Evolutionary conservation across 2,797 vertebrate genomes (phyloP).

Genomic region (Pygocentrus nattereri): DNA sequence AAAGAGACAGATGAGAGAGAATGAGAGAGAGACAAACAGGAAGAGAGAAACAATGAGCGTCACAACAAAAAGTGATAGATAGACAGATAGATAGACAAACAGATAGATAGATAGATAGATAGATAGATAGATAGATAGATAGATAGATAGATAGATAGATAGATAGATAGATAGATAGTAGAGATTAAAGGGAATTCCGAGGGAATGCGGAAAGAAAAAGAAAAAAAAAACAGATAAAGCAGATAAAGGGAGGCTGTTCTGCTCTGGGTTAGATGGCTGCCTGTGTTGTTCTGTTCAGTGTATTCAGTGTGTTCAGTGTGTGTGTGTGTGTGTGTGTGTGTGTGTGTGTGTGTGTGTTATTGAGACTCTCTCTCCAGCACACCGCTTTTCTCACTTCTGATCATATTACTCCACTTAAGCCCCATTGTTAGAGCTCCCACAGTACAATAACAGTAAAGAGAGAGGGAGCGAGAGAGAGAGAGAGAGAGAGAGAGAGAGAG

Average conservation of each 20-base stretch:
- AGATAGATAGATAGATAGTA: no score
- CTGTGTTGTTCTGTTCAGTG: constrained; percentile 11
- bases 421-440: constrained; percentile 33
- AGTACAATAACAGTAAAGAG: constrained; percentile 26
- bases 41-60: no score
- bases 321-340: constrained; percentile 24
- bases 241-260: constrained; percentile 10
- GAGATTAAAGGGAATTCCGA: no score
- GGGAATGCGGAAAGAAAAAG: background rate
- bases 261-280: constrained; percentile 26
- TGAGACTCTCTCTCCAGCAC: constrained; percentile 29
- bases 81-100: no score
- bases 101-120: no score
- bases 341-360: constrained; percentile 23
- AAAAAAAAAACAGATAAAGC: background rate
- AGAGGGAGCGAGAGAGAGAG: background rate
- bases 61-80: no score
- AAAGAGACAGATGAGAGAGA: no score
- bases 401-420: constrained; percentile 45
- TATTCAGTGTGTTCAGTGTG: no score
- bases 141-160: no score
- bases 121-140: no score
- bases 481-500: constrained; percentile 18
- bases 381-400: constrained; percentile 44
- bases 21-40: no score